Base-by-base conservation (phyloP, 2,113 vertebrate genomes). In the Mesitornis unicolor region DNA sequence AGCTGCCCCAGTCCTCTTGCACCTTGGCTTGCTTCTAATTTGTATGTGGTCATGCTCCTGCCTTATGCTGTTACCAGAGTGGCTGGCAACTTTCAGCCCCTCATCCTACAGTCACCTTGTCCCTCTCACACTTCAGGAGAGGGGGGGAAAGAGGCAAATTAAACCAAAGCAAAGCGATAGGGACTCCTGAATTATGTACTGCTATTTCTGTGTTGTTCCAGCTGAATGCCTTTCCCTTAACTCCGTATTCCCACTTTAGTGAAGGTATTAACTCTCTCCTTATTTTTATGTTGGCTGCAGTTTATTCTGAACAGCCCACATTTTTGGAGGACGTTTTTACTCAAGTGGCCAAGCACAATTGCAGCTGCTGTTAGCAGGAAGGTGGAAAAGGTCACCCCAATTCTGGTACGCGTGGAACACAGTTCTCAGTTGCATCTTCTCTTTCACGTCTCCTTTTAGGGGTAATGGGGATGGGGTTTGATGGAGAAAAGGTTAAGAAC, bases 351-450 rank as follows among this genome's bases (percentile, higher is more conserved):
- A 93, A 94, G 88, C 75, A 29, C 60, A 90, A 74, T 29, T 84
- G 54, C 92, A 95, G 90, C 93, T 86, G 90, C 79, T 93, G 43
- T 60, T 81, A 75, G 88, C 60, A 77, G 71, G 91, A 88, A 94
- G 79, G 79, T 95, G 79, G 87, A 54, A 85, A 65, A 85, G 84
- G 85, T 91, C 87, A 71, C 43, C 64, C 90, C 75, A 6, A 0
- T 29, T 70, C 65, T 86, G 64, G 76, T 77, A 56, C 14, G 0
- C 1, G 1, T 9, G 35, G 64, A 88, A 63, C 0, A 0, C 36
- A 0, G 0, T 42, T 84, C 57, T 68, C 63, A 33, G 50, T 74
- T 77, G 18, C 26, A 33, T 60, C 76, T 90, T 73, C 63, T 45
- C 48, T 69, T 76, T 79, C 38, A 12, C 28, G 40, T 59, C 42